Percentiles rank a stretch among this genome's conserved stretches.
Conservation (phyloP, 2,888 invertebrate genomes). For the Apamea sordens region DNA sequence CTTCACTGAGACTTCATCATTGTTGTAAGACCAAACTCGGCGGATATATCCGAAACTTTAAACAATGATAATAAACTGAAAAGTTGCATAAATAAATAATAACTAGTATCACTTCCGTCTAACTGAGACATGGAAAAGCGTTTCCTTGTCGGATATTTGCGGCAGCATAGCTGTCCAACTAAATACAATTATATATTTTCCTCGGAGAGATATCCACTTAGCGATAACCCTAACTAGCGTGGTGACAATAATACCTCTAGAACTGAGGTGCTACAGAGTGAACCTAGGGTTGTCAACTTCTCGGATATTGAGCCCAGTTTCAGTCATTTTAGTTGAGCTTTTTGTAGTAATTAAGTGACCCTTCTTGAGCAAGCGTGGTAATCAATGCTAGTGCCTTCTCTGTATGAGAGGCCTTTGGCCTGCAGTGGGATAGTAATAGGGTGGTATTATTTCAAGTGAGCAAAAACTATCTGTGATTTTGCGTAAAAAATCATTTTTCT, state of each 20-base stretch:
- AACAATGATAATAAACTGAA: slow-evolving; percentile 43
- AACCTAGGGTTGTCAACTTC: slow-evolving; percentile 33
- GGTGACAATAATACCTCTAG: slow-evolving; percentile 3
- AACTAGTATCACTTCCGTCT: slow-evolving; percentile 64
- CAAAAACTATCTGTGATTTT: not conserved
- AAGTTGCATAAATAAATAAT: slow-evolving; percentile 57
- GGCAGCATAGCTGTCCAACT: slow-evolving; percentile 53
- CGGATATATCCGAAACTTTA: slow-evolving; percentile 37
- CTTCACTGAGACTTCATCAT: slow-evolving; percentile 30
- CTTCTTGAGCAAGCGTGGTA: not conserved
- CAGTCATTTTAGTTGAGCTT: not conserved
- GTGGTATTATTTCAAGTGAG: slow-evolving; percentile 19
- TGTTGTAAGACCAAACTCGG: slow-evolving; percentile 43
- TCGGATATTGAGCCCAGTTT: slow-evolving; percentile 5
- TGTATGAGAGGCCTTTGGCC: not conserved
- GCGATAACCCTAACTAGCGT: slow-evolving; percentile 19
- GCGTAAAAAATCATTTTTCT: not conserved
- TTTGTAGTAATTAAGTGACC: slow-evolving; percentile 5
- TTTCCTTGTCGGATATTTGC: slow-evolving; percentile 58
- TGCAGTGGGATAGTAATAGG: not conserved
- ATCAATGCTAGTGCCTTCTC: not conserved
- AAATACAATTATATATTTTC: slow-evolving; percentile 47
- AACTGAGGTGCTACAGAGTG: not conserved
- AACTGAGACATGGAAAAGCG: slow-evolving; percentile 58
- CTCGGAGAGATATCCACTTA: slow-evolving; percentile 51